phyloP scores from a whole-genome alignment of 2,888 invertebrate species.

The Drosophila hamatofila region DNA sequence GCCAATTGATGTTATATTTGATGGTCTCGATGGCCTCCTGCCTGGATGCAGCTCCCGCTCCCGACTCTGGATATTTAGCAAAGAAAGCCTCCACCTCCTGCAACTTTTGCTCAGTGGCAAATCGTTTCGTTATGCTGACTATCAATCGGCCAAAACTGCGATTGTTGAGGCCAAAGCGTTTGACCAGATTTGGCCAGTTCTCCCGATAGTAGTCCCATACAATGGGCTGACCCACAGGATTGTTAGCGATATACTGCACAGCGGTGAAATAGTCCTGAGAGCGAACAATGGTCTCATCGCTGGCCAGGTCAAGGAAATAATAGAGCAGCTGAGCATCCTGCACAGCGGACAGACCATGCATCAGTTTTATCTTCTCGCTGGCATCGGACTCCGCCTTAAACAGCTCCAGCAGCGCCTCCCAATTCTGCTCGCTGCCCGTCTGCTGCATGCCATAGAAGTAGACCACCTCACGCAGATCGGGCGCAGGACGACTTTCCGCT shows the following conservation, averaged over 20 bases:
- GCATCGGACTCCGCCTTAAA: conserved; percentile 91
- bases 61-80: conserved; percentile 91
- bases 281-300: conserved; percentile 90
- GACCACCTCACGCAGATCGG: conserved; percentile 88
- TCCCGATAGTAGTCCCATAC: conserved; percentile 94
- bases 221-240: conserved; percentile 90
- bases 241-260: conserved; percentile 88
- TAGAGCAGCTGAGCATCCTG: conserved; percentile 88
- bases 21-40: conserved; percentile 92
- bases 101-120: conserved; percentile 89
- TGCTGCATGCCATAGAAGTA: conserved; percentile 90
- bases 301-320: conserved; percentile 89
- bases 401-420: conserved; percentile 90
- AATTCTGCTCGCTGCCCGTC: conserved; percentile 87
- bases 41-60: conserved; percentile 91
- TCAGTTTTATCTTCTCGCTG: conserved; percentile 90
- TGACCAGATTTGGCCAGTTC: conserved; percentile 90
- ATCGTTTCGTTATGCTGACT: conserved; percentile 88
- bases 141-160: conserved; percentile 91
- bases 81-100: conserved; percentile 92
- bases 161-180: conserved; percentile 92
- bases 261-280: conserved; percentile 93
- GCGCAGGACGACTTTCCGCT: conserved; percentile 85
- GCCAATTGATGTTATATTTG: conserved; percentile 92
- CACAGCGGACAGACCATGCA: conserved; percentile 90